Percentiles rank a stretch among this genome's conserved stretches.
phyloP scores from a whole-genome alignment of 2,888 invertebrate species.

The Apamea monoglypha region DNA sequence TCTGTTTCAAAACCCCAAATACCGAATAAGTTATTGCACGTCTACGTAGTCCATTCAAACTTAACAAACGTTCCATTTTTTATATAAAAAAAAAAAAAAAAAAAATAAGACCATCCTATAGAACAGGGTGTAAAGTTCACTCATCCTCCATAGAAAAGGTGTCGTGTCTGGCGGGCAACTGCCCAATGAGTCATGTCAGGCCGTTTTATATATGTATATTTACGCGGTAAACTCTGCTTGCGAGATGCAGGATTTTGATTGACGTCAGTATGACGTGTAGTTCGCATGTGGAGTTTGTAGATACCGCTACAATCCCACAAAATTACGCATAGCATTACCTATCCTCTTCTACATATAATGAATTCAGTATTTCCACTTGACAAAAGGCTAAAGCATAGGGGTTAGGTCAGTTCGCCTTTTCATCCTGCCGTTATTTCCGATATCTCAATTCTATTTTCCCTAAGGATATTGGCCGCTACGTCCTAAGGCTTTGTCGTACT shows the following conservation, averaged over 20 bases:
- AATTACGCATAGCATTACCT: background rate
- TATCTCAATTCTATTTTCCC: slow-evolving; percentile 43
- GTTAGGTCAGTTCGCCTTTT: slow-evolving; percentile 24
- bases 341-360: background rate
- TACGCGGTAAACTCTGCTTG: too few relatives aligned
- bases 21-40: background rate
- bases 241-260: too few relatives aligned
- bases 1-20: background rate
- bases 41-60: too few relatives aligned
- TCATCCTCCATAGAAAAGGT: too few relatives aligned
- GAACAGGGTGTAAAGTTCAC: too few relatives aligned
- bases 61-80: too few relatives aligned
- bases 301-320: too few relatives aligned
- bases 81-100: slow-evolving; percentile 6
- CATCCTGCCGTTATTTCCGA: slow-evolving; percentile 41
- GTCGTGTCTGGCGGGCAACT: too few relatives aligned
- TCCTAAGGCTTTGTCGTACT: slow-evolving; percentile 1
- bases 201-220: too few relatives aligned
- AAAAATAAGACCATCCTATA: background rate
- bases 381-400: slow-evolving; percentile 24
- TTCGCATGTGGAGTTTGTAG: too few relatives aligned
- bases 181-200: too few relatives aligned
- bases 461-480: slow-evolving; percentile 32
- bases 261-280: too few relatives aligned
- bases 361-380: slow-evolving; percentile 27